Base-by-base conservation (phyloP, 2,888 invertebrate species). In the Alloscopus bannaensis region DNA sequence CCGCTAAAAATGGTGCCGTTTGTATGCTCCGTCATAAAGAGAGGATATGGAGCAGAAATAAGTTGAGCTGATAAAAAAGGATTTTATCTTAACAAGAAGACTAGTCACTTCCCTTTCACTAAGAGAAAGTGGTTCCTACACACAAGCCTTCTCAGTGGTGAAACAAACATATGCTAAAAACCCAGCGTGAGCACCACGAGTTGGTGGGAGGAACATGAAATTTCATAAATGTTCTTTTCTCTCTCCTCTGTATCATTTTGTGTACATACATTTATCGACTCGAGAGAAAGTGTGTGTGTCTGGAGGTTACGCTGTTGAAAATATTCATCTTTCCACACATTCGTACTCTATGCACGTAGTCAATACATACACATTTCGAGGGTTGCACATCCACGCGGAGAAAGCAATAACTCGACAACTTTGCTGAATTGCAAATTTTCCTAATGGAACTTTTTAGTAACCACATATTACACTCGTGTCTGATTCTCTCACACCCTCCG, bases 11-110 rank as follows among this genome's bases (percentile, higher is more conserved):
- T 22, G n/a, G n/a, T n/a, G 64, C 57, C 45, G 65, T 73, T 72
- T 72, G 72, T 64, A 65, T 65, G 65, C 65, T 65, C 45, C 28
- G 45, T 73, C 73, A 65, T 73, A 65, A 73, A 57, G 52, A 31
- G 65, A 45, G 65, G 73, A 73, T 73, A 73, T 73, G 73, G 73
- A 73, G 73, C 73, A 73, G 73, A 73, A 73, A 31, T 72, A 62
- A 72, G 42, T 65, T 18, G 20, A 57, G 65, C 65, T 73, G 65
- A 73, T 73, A 73, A 65, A 72, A 70, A 57, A 65, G 57, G 59
- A 73, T 65, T 73, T 64, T 20, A 6, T n/a, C 45, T 52, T 22
- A 28, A 22, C 70, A 59, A 45, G 31, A 29, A 45, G 8, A 36
- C 13, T 36, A 36, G 36, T 6, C 13, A n/a, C n/a, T n/a, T n/a